Evolutionary conservation across 2,888 invertebrate genomes (phyloP).

Genomic region (Drosophila pseudotalamancana): DNA sequence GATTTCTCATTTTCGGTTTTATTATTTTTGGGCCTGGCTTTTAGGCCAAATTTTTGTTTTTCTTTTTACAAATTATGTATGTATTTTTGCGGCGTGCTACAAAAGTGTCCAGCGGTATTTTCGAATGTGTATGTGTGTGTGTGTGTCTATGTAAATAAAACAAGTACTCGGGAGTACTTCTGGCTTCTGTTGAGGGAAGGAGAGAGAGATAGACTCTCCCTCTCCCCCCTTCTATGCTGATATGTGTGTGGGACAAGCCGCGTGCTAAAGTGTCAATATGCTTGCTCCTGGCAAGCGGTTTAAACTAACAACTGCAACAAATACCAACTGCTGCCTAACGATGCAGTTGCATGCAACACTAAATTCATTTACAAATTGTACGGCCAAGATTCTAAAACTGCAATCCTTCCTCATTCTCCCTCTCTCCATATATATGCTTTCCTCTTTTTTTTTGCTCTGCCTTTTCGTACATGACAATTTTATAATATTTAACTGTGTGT

Average conservation of each 20-base stretch:
- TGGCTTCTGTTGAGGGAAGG: neutral
- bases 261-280: slow-evolving; percentile 38
- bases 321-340: slow-evolving; percentile 32
- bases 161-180: slow-evolving; percentile 19
- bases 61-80: slow-evolving; percentile 59
- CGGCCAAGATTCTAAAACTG: slow-evolving; percentile 51
- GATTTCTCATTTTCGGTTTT: slow-evolving; percentile 28
- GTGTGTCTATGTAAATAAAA: slow-evolving; percentile 33
- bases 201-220: neutral
- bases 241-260: slow-evolving; percentile 49
- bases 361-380: slow-evolving; percentile 70
- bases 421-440: too few relatives aligned
- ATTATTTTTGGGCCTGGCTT: slow-evolving; percentile 29
- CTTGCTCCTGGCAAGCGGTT: slow-evolving; percentile 27
- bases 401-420: slow-evolving; percentile 22
- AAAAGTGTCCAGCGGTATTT: slow-evolving; percentile 43
- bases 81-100: slow-evolving; percentile 59
- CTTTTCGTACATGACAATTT: slow-evolving; percentile 42
- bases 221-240: neutral
- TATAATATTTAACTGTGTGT: slow-evolving; percentile 47
- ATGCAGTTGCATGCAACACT: slow-evolving; percentile 60
- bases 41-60: slow-evolving; percentile 39
- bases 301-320: slow-evolving; percentile 42
- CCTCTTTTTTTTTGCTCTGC: neutral
- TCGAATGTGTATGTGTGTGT: slow-evolving; percentile 12